phyloP scores from a whole-genome alignment of 2,113 vertebrate species.

The Rousettus leschenaultii region DNA sequence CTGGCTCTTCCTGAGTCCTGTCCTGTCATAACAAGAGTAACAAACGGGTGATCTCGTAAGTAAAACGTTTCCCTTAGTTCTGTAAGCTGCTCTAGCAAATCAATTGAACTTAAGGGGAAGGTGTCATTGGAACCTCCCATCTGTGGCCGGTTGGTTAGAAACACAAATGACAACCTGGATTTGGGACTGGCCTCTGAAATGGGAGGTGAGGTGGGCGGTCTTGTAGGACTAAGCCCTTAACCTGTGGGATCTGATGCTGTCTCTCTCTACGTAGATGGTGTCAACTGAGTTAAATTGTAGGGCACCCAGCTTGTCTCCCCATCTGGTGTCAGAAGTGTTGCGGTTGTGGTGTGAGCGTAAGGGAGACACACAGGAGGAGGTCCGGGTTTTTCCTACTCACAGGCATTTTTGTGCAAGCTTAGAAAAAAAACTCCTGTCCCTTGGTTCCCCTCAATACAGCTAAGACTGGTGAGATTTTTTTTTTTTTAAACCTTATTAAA shows the following conservation, averaged over 20 bases:
- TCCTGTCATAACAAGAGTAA: background rate
- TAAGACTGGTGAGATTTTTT: background rate
- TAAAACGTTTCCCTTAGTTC: background rate
- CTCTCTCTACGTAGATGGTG: too few relatives aligned
- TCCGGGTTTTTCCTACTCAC: background rate
- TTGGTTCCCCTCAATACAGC: background rate
- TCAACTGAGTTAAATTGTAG: background rate
- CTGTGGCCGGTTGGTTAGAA: background rate
- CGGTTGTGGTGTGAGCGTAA: background rate
- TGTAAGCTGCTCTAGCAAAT: background rate
- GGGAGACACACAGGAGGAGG: background rate
- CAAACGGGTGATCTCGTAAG: background rate
- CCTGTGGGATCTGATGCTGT: background rate
- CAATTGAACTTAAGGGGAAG: background rate
- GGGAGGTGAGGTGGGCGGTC: background rate
- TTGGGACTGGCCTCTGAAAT: background rate
- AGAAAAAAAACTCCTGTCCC: background rate
- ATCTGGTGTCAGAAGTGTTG: background rate
- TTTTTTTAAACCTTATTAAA: background rate
- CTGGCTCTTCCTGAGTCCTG: background rate
- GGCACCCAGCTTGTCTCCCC: too few relatives aligned
- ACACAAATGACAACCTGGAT: background rate
- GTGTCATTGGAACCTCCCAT: background rate
- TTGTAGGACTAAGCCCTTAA: too few relatives aligned
- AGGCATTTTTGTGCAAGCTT: background rate